A percentile compares a stretch with the other conserved stretches of the same genome.
Evolutionary conservation across 2,797 vertebrate species (phyloP).

Genomic region (Spondyliosoma cantharus): DNA sequence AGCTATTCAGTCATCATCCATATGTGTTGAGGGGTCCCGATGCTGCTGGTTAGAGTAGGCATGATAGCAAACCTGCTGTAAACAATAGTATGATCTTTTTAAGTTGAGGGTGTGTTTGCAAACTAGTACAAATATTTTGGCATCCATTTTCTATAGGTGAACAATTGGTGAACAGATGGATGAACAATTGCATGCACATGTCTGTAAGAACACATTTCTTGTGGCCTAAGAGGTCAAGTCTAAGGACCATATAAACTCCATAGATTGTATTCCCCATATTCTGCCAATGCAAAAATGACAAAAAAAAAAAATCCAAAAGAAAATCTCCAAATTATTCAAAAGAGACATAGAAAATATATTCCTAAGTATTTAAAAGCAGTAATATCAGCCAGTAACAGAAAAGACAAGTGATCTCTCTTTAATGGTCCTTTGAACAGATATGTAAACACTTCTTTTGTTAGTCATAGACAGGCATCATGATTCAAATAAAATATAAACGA

Average conservation of each 20-base stretch:
- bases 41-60: too few species aligned
- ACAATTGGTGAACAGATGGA: too few species aligned
- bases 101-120: background rate
- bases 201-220: background rate
- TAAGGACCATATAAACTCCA: background rate
- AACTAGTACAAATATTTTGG: background rate
- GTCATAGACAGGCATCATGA: conserved; percentile 73
- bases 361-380: background rate
- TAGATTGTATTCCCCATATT: background rate
- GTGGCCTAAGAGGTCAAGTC: background rate
- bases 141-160: background rate
- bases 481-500: conserved; percentile 74
- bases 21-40: too few species aligned
- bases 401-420: conserved; percentile 72
- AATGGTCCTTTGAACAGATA: conserved; percentile 76
- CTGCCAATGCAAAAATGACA: background rate
- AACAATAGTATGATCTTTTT: too few species aligned
- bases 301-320: too few species aligned
- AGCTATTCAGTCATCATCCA: too few species aligned
- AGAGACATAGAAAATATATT: background rate
- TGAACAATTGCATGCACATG: background rate
- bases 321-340: background rate
- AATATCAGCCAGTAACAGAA: conserved; percentile 38
- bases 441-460: conserved; percentile 75
- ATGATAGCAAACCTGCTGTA: too few species aligned